Evolutionary conservation across 2,113 vertebrate species (phyloP).

Genomic region (Steatornis caripensis): DNA sequence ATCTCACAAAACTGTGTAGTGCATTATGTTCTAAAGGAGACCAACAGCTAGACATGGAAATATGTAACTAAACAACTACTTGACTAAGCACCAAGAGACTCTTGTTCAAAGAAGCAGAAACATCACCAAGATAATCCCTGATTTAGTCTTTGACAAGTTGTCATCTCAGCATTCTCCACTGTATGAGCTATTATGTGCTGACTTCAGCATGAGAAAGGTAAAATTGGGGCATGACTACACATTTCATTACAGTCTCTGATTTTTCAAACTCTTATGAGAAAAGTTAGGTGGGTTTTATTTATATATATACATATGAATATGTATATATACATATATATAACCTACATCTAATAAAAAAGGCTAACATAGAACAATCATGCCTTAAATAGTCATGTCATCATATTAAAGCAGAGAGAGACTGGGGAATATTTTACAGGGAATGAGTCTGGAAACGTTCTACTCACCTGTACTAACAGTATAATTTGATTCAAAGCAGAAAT

Average conservation of each 20-base stretch:
- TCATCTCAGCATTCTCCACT: slow-evolving; percentile 14
- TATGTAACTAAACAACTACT: slow-evolving; percentile 20
- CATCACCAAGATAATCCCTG: slow-evolving; percentile 31
- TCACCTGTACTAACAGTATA: background rate
- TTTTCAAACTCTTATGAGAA: background rate
- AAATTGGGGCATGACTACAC: slow-evolving; percentile 38
- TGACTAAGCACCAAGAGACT: background rate
- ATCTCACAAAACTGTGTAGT: background rate
- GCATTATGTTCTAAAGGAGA: background rate
- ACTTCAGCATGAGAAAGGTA: slow-evolving; percentile 36
- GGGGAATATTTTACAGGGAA: background rate
- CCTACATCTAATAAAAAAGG: background rate
- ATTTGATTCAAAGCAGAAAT: background rate
- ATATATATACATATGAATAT: background rate
- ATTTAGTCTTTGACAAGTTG: slow-evolving; percentile 36
- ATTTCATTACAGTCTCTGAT: slow-evolving; percentile 3
- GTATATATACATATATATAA: background rate
- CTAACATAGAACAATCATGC: background rate
- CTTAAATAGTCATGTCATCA: background rate
- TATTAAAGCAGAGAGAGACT: background rate
- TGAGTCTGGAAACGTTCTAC: background rate
- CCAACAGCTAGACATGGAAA: background rate
- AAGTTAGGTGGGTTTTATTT: background rate
- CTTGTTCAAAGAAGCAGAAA: slow-evolving; percentile 29
- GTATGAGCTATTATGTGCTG: slow-evolving; percentile 37